Evolutionary conservation across 2,888 invertebrate genomes (phyloP).

Genomic region (Ptilodon capucinus): DNA sequence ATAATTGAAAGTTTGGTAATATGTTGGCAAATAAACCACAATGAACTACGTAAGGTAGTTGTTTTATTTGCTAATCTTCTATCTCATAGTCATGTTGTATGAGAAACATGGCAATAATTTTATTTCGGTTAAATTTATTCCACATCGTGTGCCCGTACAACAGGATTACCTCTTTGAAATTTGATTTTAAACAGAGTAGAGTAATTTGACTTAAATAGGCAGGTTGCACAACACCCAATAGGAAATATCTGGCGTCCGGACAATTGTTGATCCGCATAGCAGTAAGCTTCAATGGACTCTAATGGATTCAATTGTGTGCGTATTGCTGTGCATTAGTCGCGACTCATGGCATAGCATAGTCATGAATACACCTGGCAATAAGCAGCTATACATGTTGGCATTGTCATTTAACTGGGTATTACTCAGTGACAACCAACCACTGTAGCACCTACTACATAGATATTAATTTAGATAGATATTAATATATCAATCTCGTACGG

Average conservation of each 20-base stretch:
- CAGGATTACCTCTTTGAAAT: too few relatives aligned
- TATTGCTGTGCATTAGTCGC: slow-evolving; percentile 19
- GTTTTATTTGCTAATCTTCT: too few relatives aligned
- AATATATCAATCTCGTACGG: slow-evolving; percentile 7
- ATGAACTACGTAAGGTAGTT: too few relatives aligned
- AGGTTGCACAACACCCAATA: too few relatives aligned
- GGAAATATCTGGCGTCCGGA: neutral
- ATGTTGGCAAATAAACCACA: too few relatives aligned
- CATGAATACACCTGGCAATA: slow-evolving; percentile 2
- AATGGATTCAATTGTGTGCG: slow-evolving; percentile 10
- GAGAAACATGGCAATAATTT: too few relatives aligned
- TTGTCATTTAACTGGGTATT: slow-evolving; percentile 5
- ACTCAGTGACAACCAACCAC: slow-evolving; percentile 3
- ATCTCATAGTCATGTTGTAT: too few relatives aligned
- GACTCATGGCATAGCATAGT: neutral
- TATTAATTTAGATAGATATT: slow-evolving; percentile 8
- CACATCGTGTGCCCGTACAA: too few relatives aligned
- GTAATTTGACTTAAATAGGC: too few relatives aligned
- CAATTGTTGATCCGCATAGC: neutral
- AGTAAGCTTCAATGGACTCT: neutral
- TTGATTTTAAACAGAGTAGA: too few relatives aligned
- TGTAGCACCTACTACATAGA: neutral
- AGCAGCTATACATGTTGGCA: neutral
- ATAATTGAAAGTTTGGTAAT: too few relatives aligned
- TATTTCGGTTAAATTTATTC: too few relatives aligned